These are phyloP conservation scores for Dromiciops gliroides DNA, from an alignment of 2,113 vertebrate species.

Conservation along the genomic window DNA sequence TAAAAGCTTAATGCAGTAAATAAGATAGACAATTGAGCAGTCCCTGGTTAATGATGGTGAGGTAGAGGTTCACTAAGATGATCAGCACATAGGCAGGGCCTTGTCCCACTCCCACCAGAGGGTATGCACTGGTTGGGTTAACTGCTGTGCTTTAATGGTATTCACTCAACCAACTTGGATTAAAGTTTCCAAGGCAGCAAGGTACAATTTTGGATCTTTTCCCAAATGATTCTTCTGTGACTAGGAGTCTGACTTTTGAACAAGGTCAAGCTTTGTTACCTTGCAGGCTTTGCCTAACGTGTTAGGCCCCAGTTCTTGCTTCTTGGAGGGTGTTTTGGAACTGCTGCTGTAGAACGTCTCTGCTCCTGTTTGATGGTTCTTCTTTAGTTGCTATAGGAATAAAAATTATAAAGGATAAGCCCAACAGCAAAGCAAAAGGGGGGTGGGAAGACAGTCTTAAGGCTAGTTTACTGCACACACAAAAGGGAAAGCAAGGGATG, in stretches of 20 bases:
- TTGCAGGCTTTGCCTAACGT: slow-evolving; percentile 88
- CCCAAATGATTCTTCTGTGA: neutral
- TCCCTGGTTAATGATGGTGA: too few species aligned
- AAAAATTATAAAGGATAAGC: neutral
- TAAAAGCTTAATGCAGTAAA: too few species aligned
- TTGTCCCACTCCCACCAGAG: neutral
- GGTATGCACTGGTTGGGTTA: neutral
- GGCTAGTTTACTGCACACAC: neutral
- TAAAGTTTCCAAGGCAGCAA: neutral
- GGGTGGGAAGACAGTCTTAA: neutral
- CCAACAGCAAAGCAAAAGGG: neutral
- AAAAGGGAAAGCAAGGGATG: neutral
- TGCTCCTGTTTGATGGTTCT: slow-evolving; percentile 89
- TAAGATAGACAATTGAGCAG: too few species aligned
- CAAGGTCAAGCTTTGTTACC: slow-evolving; percentile 76
- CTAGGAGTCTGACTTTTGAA: neutral
- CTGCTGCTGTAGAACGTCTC: slow-evolving; percentile 93
- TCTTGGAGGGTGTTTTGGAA: slow-evolving; percentile 87
- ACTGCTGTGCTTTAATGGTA: neutral
- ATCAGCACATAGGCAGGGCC: too few species aligned
- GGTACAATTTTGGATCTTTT: neutral
- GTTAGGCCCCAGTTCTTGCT: slow-evolving; percentile 80
- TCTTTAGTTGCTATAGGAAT: slow-evolving; percentile 90
- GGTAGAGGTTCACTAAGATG: too few species aligned
- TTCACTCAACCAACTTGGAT: neutral